A percentile compares a stretch with the other conserved stretches of the same genome.
These are phyloP conservation scores for Protomyctophum bolini DNA, from an alignment of 2,113 vertebrate species.

Conservation along the genomic window DNA sequence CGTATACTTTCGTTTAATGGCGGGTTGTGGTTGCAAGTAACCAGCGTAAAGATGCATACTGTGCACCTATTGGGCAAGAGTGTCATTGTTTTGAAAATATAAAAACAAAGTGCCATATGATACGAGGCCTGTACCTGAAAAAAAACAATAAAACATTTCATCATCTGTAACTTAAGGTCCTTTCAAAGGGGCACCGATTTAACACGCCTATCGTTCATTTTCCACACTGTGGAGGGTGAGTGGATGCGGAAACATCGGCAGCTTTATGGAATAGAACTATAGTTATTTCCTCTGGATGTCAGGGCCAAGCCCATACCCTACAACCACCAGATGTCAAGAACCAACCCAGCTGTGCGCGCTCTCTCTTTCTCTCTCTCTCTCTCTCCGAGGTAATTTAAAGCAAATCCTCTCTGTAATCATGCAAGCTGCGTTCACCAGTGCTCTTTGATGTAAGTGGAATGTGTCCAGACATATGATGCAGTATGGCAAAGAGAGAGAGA, in stretches of 20 bases:
- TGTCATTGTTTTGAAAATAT: no score
- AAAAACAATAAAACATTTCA: no score
- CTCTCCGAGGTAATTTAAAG: constrained; percentile 56
- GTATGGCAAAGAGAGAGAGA: constrained; percentile 40
- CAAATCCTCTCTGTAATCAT: constrained; percentile 70
- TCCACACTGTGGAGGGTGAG: constrained; percentile 15
- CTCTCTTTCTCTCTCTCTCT: constrained; percentile 32
- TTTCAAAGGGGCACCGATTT: no score
- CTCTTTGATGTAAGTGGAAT: constrained; percentile 67
- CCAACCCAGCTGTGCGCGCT: constrained; percentile 69
- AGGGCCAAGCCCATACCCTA: constrained; percentile 54
- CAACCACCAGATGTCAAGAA: constrained; percentile 69
- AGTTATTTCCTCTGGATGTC: constrained; percentile 47
- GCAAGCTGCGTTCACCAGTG: constrained; percentile 49
- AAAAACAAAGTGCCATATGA: no score
- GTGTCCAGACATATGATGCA: constrained; percentile 54
- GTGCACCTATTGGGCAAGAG: no score
- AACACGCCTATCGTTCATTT: no score
- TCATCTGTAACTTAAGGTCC: no score
- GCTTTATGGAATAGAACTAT: constrained; percentile 33
- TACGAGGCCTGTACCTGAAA: no score
- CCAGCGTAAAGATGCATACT: no score
- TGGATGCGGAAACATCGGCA: constrained; percentile 35
- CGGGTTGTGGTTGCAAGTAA: no score
- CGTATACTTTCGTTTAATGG: no score